These are phyloP conservation scores for Azorinus chamasolen DNA, from an alignment of 2,888 invertebrate genomes.

Conservation along the genomic window DNA sequence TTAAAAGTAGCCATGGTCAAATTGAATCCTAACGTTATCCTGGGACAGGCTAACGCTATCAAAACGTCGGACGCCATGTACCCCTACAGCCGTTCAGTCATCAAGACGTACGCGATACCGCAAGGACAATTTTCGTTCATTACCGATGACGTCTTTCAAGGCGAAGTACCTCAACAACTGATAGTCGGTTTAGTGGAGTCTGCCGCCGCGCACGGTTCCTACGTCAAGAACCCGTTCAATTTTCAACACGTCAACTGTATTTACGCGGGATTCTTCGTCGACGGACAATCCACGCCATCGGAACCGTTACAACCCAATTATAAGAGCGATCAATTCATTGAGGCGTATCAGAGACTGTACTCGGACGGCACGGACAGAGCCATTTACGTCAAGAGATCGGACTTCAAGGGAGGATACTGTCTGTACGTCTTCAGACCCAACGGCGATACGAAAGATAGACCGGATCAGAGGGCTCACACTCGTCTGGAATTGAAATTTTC, in stretches of 20 bases:
- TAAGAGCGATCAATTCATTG: constrained; percentile 19
- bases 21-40: too few relatives aligned
- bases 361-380: constrained; percentile 1
- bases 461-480: constrained; percentile 29
- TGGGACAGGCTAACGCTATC: constrained; percentile 20
- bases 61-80: constrained; percentile 28
- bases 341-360: constrained; percentile 11
- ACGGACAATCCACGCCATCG: constrained; percentile 30
- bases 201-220: constrained; percentile 17
- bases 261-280: constrained; percentile 35
- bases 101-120: too few relatives aligned
- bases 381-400: constrained; percentile 4
- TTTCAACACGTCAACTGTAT: constrained; percentile 38
- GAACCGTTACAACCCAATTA: constrained; percentile 31
- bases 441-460: constrained; percentile 14
- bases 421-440: constrained; percentile 27
- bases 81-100: constrained; percentile 36
- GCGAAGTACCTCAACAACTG: constrained; percentile 36
- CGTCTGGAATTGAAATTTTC: constrained; percentile 38
- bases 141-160: constrained; percentile 41
- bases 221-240: constrained; percentile 38
- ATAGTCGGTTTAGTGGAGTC: constrained; percentile 35
- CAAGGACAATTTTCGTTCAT: constrained; percentile 31
- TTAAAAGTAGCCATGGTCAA: too few relatives aligned
- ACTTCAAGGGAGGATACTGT: constrained; percentile 27